phyloP scores from a whole-genome alignment of 2,797 vertebrate species.

The Cyclopterus lumpus region DNA sequence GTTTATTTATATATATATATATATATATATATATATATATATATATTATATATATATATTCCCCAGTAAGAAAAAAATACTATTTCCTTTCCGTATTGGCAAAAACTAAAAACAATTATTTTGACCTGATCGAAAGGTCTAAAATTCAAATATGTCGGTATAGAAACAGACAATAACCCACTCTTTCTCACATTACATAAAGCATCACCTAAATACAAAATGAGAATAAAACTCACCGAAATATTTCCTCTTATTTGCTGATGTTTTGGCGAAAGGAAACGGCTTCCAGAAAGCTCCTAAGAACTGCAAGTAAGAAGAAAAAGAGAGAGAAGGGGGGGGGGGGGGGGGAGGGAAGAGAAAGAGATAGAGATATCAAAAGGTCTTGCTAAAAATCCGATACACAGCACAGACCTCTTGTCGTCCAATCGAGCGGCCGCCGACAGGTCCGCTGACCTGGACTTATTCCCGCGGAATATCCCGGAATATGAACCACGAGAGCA shows the following conservation, averaged over 20 bases:
- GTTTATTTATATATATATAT: neutral
- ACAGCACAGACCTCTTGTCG: conserved; percentile 66
- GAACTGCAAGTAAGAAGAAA: conserved; percentile 64
- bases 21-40: neutral
- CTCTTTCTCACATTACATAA: neutral
- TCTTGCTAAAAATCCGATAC: conserved; percentile 71
- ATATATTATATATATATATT: neutral
- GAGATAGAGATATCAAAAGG: conserved; percentile 74
- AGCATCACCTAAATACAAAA: neutral
- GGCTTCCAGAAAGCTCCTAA: conserved; percentile 75
- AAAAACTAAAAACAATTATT: no score
- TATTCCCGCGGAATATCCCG: conserved; percentile 57
- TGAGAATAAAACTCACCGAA: conserved; percentile 77
- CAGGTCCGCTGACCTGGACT: conserved; percentile 68
- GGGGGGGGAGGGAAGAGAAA: conserved; percentile 6
- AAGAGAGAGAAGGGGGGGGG: conserved; percentile 4
- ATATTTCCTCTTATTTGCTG: conserved; percentile 76
- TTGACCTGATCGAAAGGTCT: neutral
- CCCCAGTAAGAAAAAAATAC: neutral
- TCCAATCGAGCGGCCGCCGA: conserved; percentile 69
- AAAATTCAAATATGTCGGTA: neutral
- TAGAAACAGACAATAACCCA: no score
- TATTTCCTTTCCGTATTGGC: neutral
- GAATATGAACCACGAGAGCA: conserved; percentile 58
- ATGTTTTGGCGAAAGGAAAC: conserved; percentile 69